These are phyloP conservation scores for Centropus bengalensis DNA, from an alignment of 2,113 vertebrate species.

Conservation along the genomic window DNA sequence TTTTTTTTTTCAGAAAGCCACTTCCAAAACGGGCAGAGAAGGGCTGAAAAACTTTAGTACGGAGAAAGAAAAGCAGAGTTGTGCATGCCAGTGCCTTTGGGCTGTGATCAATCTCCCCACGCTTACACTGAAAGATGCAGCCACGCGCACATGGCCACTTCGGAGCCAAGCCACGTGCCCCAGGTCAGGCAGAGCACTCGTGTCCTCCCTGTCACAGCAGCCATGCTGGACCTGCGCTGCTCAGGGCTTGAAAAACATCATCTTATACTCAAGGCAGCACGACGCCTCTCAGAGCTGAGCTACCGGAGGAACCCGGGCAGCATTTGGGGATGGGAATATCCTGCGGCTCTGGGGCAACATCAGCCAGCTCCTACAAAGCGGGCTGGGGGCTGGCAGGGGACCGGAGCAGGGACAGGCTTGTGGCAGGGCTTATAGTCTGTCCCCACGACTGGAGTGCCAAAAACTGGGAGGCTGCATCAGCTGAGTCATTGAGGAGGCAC, in stretches of 20 bases:
- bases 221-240: background rate
- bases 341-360: accelerated
- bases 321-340: accelerated
- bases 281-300: accelerated
- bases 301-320: background rate
- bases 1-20: background rate
- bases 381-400: background rate
- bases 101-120: accelerated
- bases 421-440: accelerated
- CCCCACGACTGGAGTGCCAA: background rate
- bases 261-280: background rate
- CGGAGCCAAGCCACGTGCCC: background rate
- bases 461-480: accelerated
- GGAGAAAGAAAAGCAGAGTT: background rate
- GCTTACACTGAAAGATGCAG: background rate
- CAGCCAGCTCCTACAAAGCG: background rate
- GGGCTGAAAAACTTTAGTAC: background rate
- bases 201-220: background rate
- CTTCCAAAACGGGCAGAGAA: background rate
- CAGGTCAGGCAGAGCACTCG: background rate
- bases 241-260: background rate
- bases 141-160: accelerated
- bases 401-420: background rate
- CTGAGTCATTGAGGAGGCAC: accelerated
- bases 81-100: accelerated